Evolutionary conservation across 1,140 invertebrate genomes (phyloP).

Genomic region (Scylla paramamosain): DNA sequence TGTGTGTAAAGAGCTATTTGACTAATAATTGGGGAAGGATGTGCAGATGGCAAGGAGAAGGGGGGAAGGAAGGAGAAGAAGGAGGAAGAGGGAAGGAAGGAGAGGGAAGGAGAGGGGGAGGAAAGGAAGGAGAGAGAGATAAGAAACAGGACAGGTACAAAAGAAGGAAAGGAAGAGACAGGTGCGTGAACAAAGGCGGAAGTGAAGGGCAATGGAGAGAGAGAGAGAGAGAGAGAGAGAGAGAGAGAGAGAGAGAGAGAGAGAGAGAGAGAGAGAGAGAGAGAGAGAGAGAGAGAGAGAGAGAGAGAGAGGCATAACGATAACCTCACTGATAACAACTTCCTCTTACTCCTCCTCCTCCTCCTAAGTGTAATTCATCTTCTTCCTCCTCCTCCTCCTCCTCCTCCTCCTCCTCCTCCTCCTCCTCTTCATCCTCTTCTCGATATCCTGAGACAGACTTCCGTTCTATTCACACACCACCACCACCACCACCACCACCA

Average conservation of each 20-base stretch:
- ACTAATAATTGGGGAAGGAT: neutral
- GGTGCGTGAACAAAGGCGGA: too few relatives aligned
- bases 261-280: neutral
- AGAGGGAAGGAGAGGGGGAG: neutral
- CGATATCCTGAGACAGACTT: neutral
- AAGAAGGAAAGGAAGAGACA: neutral
- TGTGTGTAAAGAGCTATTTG: neutral
- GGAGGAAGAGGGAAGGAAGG: neutral
- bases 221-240: neutral
- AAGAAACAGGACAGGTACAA: neutral
- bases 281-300: slow-evolving; percentile 20
- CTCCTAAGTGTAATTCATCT: neutral
- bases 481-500: neutral
- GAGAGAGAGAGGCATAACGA: neutral
- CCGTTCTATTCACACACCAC: neutral
- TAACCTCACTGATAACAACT: neutral
- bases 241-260: slow-evolving; percentile 11
- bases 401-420: neutral
- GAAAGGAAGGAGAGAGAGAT: neutral
- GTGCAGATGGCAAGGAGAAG: neutral
- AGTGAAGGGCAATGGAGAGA: neutral
- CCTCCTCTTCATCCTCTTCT: neutral
- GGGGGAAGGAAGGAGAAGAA: neutral
- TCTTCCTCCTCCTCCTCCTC: neutral
- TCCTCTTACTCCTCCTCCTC: neutral